Evolutionary conservation across 2,113 vertebrate species (phyloP), one percentile per base, ranked within the genome.

Genomic region (Leuciscus idus): DNA sequence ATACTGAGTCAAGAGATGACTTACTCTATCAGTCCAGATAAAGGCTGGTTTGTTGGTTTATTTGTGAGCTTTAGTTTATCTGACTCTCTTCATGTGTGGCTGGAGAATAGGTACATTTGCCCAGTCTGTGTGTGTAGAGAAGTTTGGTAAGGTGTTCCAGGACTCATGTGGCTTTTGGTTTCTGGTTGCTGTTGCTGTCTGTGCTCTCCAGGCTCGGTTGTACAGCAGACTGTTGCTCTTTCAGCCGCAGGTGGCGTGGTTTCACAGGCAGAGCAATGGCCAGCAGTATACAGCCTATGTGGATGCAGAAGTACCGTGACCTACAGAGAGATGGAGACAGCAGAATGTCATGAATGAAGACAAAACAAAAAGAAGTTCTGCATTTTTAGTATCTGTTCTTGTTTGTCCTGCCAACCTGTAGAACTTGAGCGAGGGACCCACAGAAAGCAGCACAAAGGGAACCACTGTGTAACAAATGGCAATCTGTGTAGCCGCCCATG

Each of bases 381-480:
- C 19, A 72, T 39, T 23, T 9, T 48, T 3, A 12, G 39, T 85
- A 33, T 62, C 1, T 59, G 19, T 75, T 33, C 26, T 19, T 6
- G 23, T n/a, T 33, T 73, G 70, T 83, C 36, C 11, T 6, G 55
- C 93, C 93, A 90, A 97, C 96, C 95, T 96, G 93, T 97, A 98
- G 88, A 98, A 98, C 87, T 92, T 94, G 78, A 98, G 84, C 0
- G 97, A 98, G 0, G 97, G 96, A 55, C 95, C 96, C 68, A 98
- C 89, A 46, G 97, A 98, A n/a, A 99, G 95, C 89, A 99, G 94
- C 80, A 99, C 96, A 81, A 99, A 99, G 1, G 97, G 97, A 73
- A 97, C 96, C 0, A 98, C 97, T 0, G 97, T 99, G 92, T 99
- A 99, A 91, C 97, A 98, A 91, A 99, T 96, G 89, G 97, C 96